Conservation (phyloP, 92 coral and sea anemone species). For the Siderastrea radians region DNA sequence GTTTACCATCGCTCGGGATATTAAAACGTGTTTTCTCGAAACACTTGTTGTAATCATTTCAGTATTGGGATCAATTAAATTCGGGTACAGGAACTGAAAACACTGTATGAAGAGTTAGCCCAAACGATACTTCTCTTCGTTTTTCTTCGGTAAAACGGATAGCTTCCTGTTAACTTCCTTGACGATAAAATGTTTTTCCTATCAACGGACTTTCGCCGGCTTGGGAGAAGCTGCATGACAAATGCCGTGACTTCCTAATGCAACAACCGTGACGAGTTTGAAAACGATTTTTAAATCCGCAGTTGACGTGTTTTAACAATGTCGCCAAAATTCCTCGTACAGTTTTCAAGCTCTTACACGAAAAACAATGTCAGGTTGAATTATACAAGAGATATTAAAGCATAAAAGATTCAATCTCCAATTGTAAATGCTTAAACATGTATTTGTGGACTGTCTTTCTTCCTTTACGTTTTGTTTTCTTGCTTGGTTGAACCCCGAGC, state of each 20-base stretch:
- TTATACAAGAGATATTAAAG: too few species aligned
- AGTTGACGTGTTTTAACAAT: neutral
- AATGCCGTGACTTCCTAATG: slow-evolving; percentile 5
- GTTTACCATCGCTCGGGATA: too few species aligned
- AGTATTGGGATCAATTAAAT: too few species aligned
- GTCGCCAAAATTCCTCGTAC: neutral
- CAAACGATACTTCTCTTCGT: neutral
- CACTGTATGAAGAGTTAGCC: neutral
- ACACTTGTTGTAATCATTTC: too few species aligned
- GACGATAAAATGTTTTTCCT: neutral
- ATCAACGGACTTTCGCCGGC: neutral
- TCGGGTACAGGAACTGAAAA: too few species aligned
- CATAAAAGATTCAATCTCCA: too few species aligned
- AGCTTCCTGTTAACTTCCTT: neutral
- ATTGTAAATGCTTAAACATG: too few species aligned
- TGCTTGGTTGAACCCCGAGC: too few species aligned
- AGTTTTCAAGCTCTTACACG: neutral
- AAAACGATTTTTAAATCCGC: neutral
- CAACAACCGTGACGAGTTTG: neutral
- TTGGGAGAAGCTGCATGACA: neutral
- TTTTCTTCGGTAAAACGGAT: slow-evolving; percentile 5
- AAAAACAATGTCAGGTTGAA: neutral
- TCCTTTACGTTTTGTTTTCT: too few species aligned
- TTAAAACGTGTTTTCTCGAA: too few species aligned
- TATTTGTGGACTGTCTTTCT: too few species aligned